Base-by-base conservation (phyloP, 2,797 vertebrate genomes). In the Schizothorax lantsangensis region DNA sequence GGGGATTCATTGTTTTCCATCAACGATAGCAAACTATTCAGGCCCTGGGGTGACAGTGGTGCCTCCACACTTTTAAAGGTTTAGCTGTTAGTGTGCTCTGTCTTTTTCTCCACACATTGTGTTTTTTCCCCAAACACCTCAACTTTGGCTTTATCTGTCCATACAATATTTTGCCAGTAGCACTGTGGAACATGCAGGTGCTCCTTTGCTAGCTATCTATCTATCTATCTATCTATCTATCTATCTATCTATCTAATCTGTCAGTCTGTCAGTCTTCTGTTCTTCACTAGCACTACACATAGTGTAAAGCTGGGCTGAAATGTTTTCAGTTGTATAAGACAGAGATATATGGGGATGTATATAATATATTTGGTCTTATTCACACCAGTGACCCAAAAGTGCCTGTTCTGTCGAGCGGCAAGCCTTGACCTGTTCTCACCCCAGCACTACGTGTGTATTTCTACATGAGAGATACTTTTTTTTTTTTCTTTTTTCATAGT, bases 401-500 rank as follows among this genome's bases (percentile, higher is more conserved):
- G 30, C 19, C 74, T 23, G 43, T 82, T 47, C 12, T 77, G 68
- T 84, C 52, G 30, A 30, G 30, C 30, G 38, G 68, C 69, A 40
- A 49, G 77, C 40, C 74, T 81, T 84, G 49, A 73, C 72, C 66
- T 62, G 47, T 57, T 79, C 47, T 66, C 59, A 26, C 43, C 33
- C 36, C 47, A 38, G 21, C 68, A 6, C 49, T 72, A 45, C 12
- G 36, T 83, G 47, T 72, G 69, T 81, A 57, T 84, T 72, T 86
- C 74, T 86, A 72, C 68, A 73, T 78, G 68, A 62, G 75, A 75
- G 17, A 75, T 5, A 52, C 59, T 54, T 71, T 74, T 77, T 85
- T 17, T 85, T 17, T 52, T 14, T 14, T 23, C 38, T n/a, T 30
- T 30, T 30, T 30, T 15, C 19, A 68, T 73, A 4, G n/a, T 68